Percentiles rank a stretch among this genome's conserved stretches.
Evolutionary conservation across 1,140 invertebrate species (phyloP).

Genomic region (Condylostylus longicornis): DNA sequence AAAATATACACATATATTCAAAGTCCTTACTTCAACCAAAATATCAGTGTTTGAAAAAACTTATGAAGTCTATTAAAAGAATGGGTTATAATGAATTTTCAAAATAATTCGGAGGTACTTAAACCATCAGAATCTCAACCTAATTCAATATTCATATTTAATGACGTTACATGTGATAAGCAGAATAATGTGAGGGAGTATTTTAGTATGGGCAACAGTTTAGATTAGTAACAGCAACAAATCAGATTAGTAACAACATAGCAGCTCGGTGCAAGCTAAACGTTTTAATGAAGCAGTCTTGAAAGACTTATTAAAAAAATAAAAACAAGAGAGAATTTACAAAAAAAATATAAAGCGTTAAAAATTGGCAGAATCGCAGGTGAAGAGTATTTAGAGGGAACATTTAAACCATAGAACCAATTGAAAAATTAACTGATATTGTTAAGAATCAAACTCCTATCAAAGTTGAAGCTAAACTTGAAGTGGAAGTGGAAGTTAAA

Average conservation of each 20-base stretch:
- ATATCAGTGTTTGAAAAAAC: conserved; percentile 14
- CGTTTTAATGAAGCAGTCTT: too few species aligned
- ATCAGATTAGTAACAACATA: too few species aligned
- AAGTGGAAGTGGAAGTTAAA: conserved; percentile 1
- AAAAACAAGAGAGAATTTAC: conserved; percentile 5
- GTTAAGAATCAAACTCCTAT: conserved; percentile 2
- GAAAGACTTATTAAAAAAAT: conserved; percentile 2
- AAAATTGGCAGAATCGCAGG: conserved; percentile 4
- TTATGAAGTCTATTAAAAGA: conserved; percentile 13
- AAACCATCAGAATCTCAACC: conserved; percentile 8
- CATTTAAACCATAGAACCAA: conserved; percentile 10
- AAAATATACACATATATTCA: conserved; percentile 24
- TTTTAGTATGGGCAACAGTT: conserved; percentile 31
- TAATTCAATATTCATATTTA: conserved; percentile 28
- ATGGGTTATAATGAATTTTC: too few species aligned
- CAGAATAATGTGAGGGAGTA: conserved; percentile 22
- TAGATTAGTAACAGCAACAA: too few species aligned
- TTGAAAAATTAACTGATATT: conserved; percentile 9
- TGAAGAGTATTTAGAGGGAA: conserved; percentile 5
- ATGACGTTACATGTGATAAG: conserved; percentile 28
- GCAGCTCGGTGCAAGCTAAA: too few species aligned
- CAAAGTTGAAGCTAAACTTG: conserved; percentile 1
- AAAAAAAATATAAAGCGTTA: conserved; percentile 5
- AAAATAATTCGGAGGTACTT: conserved; percentile 10
- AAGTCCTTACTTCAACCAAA: conserved; percentile 21